Base-by-base conservation (phyloP, 2,888 invertebrate genomes). In the Leptopilina myrica region DNA sequence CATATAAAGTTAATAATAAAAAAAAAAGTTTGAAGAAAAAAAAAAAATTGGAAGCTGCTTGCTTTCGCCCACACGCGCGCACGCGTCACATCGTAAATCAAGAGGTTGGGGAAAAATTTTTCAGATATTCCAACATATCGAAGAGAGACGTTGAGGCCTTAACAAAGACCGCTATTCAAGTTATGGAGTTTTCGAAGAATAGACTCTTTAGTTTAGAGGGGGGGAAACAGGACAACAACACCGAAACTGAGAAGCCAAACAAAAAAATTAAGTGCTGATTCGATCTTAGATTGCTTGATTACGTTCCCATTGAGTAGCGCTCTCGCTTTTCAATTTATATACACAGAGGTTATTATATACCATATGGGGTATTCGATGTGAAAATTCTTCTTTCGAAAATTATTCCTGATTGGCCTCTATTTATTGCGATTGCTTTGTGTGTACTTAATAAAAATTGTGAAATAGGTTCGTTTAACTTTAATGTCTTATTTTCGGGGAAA, bases 191-290 rank as follows among this genome's bases (percentile, higher is more conserved):
- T 43, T 43, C 6, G 49, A 20, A 67, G 46, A 67, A 12, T 12
- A 9, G 49, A 6, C 46, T 20, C 49, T 67, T 67, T 15, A 49
- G 66, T 11, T 66, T 40, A 66, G 43, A 9, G 43, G 43, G 46
- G 46, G 46, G 66, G 15, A 46, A 11, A 15, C n/a, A 11, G 15
- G 9, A 67, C 46, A 12, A 15, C 9, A 49, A 49, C 66, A 49
- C 66, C n/a, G 8, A 46, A 49, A 14, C 40, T 20, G 15, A 67
- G 43, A 66, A 46, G 66, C 20, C 15, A 67, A 20, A 67, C 15
- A 67, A 67, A 67, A 66, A 15, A 46, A 67, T 67, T 67, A 67
- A 20, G 46, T 46, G 66, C 66, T 67, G 46, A 67, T 67, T n/a
- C 20, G n/a, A 67, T 67, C 66, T 67, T 67, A 67, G 46, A 67